Base-by-base conservation (phyloP, 2,113 vertebrate genomes). In the Dolichotis patagonum region DNA sequence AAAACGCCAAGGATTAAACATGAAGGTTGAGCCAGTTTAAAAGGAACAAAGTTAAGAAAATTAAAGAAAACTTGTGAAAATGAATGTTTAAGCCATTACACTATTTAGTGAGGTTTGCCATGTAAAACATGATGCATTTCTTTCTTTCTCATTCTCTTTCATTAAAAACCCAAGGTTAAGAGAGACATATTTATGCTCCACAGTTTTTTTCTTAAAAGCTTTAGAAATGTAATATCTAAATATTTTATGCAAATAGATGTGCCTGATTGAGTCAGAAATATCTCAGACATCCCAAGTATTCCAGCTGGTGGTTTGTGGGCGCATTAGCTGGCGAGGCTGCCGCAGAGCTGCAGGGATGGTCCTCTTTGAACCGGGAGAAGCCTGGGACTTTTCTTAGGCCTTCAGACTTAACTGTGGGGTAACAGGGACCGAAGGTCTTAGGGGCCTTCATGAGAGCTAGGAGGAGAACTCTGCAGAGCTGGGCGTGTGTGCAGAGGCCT, bases 41-140 rank as follows among this genome's bases (percentile, higher is more conserved):
- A 98, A 98, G 96, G 98, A 98, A 98, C 96, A 98, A 98, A 98
- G 98, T 98, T 99, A 98, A 98, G 98, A 98, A 99, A 98, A 99
- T 99, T 98, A 98, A 98, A 98, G 98, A 98, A 98, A 99, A 98
- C 97, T 98, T 98, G 98, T 96, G 98, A 98, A 99, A 99, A 98
- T 98, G 98, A 98, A 98, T 98, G 98, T 98, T 98, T 98, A 98
- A 99, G 98, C 98, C 98, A 99, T 98, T 99, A 98, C 98, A 98
- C 98, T 98, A 98, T 98, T 99, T 98, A 98, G 98, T 91, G 96
- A 97, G 95, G 96, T 98, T 98, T 98, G 97, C 98, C 98, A 97
- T 98, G 98, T 97, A 98, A 98, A 98, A 98, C 96, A 97, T 96
- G 96, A 98, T 98, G 89, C 97, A 96, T 98, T 98, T 98, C 98